Evolutionary conservation across 2,113 vertebrate species (phyloP), one percentile per base, ranked within the genome.

Genomic region (Charina bottae): DNA sequence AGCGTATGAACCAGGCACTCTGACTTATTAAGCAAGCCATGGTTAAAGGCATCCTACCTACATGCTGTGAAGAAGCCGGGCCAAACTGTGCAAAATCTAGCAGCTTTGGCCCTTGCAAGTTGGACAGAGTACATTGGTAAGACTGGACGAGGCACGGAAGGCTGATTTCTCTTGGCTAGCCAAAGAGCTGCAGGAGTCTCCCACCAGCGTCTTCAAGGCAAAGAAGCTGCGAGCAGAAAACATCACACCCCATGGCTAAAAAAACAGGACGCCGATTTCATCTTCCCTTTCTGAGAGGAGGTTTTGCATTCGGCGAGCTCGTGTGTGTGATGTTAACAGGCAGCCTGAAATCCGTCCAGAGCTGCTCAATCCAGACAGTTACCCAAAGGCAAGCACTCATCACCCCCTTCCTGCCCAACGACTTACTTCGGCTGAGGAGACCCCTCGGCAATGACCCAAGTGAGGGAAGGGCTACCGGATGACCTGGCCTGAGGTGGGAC

Each of bases 231-330:
- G 11, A 64, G 60, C 26, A 28, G 60, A 26, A 28, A 28, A 4
- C 5, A 0, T 4, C 24, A n/a, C 13, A 0, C 10, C n/a, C n/a
- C n/a, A n/a, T n/a, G 28, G 28, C 28, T n/a, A n/a, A 15, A 68
- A 64, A 26, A 62, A 13, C 62, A 6, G 1, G 8, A 0, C 62
- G 12, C 1, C 0, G 4, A n/a, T 13, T n/a, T n/a, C 64, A n/a
- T 28, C 64, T 68, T 68, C 64, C 1, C 0, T 33, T 68, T 5
- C 28, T 1, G 28, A 13, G 11, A 11, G 64, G 28, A 6, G 0
- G 28, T 33, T 68, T n/a, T 13, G 64, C 64, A 5, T 17, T 56
- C 17, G 3, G 56, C 28, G n/a, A n/a, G 11, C 26, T 13, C 62
- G 26, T 0, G 9, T 12, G 10, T n/a, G 11, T 13, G 64, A 68